Percentiles rank a stretch among this genome's conserved stretches.
Conservation (phyloP, 2,888 invertebrate genomes). For the Andrena hattorfiana region DNA sequence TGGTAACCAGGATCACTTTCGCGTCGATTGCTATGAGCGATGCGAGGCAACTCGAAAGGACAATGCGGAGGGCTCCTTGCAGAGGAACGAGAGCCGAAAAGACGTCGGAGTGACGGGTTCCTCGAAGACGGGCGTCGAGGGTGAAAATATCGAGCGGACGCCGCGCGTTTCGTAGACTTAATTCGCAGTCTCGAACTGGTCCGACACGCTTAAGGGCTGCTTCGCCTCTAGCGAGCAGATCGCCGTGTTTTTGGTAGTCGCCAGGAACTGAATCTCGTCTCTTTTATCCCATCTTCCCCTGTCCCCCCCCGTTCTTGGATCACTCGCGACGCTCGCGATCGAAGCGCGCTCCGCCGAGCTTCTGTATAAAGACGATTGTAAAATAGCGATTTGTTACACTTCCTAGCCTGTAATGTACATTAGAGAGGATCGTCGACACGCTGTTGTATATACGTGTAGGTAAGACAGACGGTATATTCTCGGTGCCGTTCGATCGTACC, state of each 20-base stretch:
- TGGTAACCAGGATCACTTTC: slow-evolving; percentile 31
- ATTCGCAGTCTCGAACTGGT: not conserved
- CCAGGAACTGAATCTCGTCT: slow-evolving; percentile 1
- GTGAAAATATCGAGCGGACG: not conserved
- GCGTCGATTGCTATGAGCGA: slow-evolving; percentile 42
- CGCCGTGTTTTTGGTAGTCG: not conserved
- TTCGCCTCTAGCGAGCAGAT: slow-evolving; percentile 5
- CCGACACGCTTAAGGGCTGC: not conserved
- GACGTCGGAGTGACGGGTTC: not conserved
- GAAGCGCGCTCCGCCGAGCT: slow-evolving; percentile 51
- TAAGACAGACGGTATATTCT: slow-evolving; percentile 63
- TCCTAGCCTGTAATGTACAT: slow-evolving; percentile 82
- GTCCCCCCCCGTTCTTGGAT: too few relatives aligned
- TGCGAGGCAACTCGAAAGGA: slow-evolving; percentile 28
- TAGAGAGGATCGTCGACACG: slow-evolving; percentile 73
- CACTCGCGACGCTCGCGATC: slow-evolving; percentile 34
- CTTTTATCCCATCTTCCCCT: too few relatives aligned
- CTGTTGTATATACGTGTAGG: slow-evolving; percentile 76
- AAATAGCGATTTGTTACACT: slow-evolving; percentile 84
- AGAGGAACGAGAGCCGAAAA: not conserved
- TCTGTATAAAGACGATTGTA: slow-evolving; percentile 77
- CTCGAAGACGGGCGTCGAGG: not conserved
- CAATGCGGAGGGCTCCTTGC: not conserved
- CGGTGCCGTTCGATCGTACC: slow-evolving; percentile 74
- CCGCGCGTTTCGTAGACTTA: not conserved